Base-by-base conservation (phyloP, 92 coral and sea anemone genomes). In the Plumapathes pennacea region DNA sequence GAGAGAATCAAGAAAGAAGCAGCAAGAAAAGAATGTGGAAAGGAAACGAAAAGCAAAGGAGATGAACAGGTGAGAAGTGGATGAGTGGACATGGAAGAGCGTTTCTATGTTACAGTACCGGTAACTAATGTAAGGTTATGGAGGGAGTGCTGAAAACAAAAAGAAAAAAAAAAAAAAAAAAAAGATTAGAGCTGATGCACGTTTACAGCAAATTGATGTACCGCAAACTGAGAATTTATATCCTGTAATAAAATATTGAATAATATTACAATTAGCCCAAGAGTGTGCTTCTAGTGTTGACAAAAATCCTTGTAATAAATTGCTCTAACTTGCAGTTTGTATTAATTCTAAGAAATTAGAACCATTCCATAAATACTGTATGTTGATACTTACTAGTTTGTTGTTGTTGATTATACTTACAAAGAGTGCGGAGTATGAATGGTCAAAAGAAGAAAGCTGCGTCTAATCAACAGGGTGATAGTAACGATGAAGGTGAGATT, bases 351-450 rank as follows among this genome's bases (percentile, higher is more conserved):
- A 2, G 21, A 49, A 49, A 18, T 6, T 18, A 50, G 57, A 3
- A 31, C 57, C 27, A 18, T 50, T 50, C 20, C 57, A 36, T 9
- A 36, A 36, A n/a, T n/a, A 9, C 41, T 36, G 41, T n/a, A 36
- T 36, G n/a, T 36, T 9, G 9, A 9, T 9, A n/a, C n/a, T 36
- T 36, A 36, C n/a, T 9, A 9, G 10, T 9, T 36, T 9, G 9
- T n/a, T 36, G 41, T 36, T 9, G 41, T 9, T 9, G 6, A 15
- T 2, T 59, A 10, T 20, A n/a, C 10, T 47, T 47, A 14, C 19
- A 15, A 64, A 92, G 98, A 50, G 92, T 71, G 10, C 98, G 98
- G 8, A 92, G 98, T 60, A 84, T 92, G 13, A 94, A 89, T n/a
- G 98, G 96, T 19, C 98, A 92, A 57, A 78, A 67, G 50, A 67